These are phyloP conservation scores for Battus philenor DNA, from an alignment of 1,140 invertebrate species.

Conservation along the genomic window DNA sequence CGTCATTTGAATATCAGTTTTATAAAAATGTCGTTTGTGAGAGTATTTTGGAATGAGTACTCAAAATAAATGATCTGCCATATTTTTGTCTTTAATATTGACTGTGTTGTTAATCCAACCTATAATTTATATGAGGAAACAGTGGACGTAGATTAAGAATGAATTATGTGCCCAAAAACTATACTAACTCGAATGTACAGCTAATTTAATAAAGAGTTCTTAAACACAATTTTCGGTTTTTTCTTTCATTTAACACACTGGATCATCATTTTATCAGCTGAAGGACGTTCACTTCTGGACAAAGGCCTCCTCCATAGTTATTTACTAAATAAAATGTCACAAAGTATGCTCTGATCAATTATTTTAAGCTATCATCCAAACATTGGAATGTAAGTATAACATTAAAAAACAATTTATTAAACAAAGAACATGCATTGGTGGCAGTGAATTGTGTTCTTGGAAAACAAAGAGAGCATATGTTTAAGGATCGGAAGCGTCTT, in stretches of 20 bases:
- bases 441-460: too few relatives aligned
- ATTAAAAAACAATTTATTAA: too few relatives aligned
- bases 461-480: too few relatives aligned
- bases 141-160: conserved; percentile 70
- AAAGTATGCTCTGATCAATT: too few relatives aligned
- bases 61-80: conserved; percentile 74
- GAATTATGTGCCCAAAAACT: conserved; percentile 76
- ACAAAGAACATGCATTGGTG: too few relatives aligned
- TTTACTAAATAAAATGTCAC: too few relatives aligned
- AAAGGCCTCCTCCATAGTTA: too few relatives aligned
- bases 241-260: conserved; percentile 47
- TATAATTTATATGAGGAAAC: conserved; percentile 54
- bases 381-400: too few relatives aligned
- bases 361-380: too few relatives aligned
- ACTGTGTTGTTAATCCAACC: conserved; percentile 67
- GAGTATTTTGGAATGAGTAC: conserved; percentile 69
- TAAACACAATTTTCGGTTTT: conserved; percentile 52
- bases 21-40: conserved; percentile 66
- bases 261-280: too few relatives aligned
- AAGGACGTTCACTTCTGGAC: too few relatives aligned
- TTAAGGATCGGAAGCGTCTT: too few relatives aligned
- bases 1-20: conserved; percentile 54
- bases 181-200: conserved; percentile 78
- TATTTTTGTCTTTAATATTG: conserved; percentile 73
- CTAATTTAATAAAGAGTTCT: conserved; percentile 75